Percentiles rank a stretch among this genome's conserved stretches.
phyloP scores from a whole-genome alignment of 1,140 invertebrate species.

The Tetragonula clypearis region DNA sequence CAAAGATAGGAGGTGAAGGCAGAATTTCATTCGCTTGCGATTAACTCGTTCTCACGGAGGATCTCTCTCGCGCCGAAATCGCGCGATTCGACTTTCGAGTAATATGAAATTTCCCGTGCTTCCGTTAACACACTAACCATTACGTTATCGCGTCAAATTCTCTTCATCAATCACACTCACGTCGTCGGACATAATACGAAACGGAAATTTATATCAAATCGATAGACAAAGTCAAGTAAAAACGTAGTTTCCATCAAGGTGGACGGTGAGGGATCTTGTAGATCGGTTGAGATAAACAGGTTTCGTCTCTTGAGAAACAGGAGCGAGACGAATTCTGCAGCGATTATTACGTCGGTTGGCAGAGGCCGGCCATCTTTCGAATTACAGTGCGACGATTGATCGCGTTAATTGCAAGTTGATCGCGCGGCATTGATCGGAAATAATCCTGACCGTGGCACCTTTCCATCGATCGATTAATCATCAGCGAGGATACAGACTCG shows the following conservation, averaged over 20 bases:
- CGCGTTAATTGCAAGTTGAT: conserved; percentile 16
- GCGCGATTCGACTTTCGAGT: not conserved
- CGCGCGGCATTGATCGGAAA: conserved; percentile 19
- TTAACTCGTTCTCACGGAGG: not conserved
- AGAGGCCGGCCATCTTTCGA: not conserved
- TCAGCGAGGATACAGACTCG: not conserved
- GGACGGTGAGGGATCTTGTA: not conserved
- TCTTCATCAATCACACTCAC: not conserved
- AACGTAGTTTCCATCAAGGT: not conserved
- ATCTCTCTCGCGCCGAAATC: not conserved
- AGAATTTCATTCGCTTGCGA: not conserved
- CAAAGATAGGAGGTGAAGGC: not conserved
- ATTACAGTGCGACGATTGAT: conserved; percentile 18
- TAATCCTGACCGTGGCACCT: conserved; percentile 21
- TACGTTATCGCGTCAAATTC: not conserved
- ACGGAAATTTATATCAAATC: not conserved
- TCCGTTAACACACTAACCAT: not conserved
- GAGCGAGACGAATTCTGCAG: not conserved
- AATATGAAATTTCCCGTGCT: not conserved
- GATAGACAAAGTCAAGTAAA: not conserved
- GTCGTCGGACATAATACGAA: not conserved
- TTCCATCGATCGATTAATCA: conserved; percentile 59
- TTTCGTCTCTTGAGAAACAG: not conserved
- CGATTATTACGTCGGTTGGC: conserved; percentile 29
- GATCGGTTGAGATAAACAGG: not conserved